Conservation (phyloP, 1,140 invertebrate species). For the Drosophila simulans region DNA sequence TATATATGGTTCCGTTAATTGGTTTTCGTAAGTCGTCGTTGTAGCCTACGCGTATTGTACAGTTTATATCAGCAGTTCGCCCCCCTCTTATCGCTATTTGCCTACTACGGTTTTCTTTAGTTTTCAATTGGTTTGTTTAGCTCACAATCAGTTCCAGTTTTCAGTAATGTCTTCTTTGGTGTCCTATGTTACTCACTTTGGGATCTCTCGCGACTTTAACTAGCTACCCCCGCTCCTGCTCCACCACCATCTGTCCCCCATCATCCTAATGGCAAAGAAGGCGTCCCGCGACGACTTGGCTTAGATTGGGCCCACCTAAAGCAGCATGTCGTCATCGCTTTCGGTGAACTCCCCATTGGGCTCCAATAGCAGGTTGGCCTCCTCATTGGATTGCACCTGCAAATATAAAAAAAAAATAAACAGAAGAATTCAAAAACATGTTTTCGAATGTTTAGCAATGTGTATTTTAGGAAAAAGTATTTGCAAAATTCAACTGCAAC, state of each 20-base stretch:
- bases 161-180: conserved; percentile 75
- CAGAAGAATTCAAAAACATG: too few relatives aligned
- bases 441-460: too few relatives aligned
- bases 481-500: too few relatives aligned
- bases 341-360: conserved; percentile 81
- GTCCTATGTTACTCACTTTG: conserved; percentile 55
- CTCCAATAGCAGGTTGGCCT: conserved; percentile 77
- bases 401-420: background rate
- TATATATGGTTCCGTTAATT: conserved; percentile 54
- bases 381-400: conserved; percentile 79
- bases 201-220: conserved; percentile 49
- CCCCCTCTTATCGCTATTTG: conserved; percentile 30
- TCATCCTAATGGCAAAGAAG: conserved; percentile 44
- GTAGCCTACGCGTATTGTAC: conserved; percentile 66
- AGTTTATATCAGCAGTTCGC: conserved; percentile 45
- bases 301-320: conserved; percentile 44
- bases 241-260: conserved; percentile 19
- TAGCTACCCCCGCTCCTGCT: conserved; percentile 21
- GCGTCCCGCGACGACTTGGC: conserved; percentile 18
- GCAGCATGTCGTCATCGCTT: conserved; percentile 81
- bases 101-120: conserved; percentile 8
- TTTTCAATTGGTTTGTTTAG: conserved; percentile 27
- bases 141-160: conserved; percentile 72
- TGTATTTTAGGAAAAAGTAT: too few relatives aligned
- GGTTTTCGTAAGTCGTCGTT: conserved; percentile 49